These are phyloP conservation scores for Polyploca ridens DNA, from an alignment of 2,888 invertebrate genomes.

Conservation along the genomic window DNA sequence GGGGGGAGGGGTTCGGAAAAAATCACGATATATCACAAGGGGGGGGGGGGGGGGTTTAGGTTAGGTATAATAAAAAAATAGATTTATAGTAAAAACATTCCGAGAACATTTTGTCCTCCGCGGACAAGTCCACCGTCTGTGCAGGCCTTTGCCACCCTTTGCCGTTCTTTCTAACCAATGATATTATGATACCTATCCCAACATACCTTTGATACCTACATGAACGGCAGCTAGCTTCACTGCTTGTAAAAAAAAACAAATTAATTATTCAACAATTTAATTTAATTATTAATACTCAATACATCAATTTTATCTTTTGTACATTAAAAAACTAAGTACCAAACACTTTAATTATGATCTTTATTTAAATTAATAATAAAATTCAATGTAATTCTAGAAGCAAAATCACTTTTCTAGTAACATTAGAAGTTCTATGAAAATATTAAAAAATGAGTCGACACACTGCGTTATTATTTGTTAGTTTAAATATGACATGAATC, in stretches of 20 bases:
- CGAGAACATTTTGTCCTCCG: too few relatives aligned
- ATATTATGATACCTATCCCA: too few relatives aligned
- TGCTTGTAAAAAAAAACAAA: slow-evolving; percentile 31
- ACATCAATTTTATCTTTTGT: slow-evolving; percentile 76
- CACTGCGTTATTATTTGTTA: neutral
- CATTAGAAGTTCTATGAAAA: slow-evolving; percentile 16
- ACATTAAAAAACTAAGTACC: slow-evolving; percentile 72
- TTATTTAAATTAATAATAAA: slow-evolving; percentile 15
- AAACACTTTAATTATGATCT: slow-evolving; percentile 60
- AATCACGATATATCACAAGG: too few relatives aligned
- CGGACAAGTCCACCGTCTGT: too few relatives aligned
- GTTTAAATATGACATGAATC: neutral
- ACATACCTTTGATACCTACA: too few relatives aligned
- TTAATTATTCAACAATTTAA: slow-evolving; percentile 71
- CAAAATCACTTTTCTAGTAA: slow-evolving; percentile 49
- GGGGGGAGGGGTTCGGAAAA: too few relatives aligned
- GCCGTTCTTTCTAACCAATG: too few relatives aligned
- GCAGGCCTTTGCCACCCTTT: too few relatives aligned
- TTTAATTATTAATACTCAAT: slow-evolving; percentile 67
- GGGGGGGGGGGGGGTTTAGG: too few relatives aligned
- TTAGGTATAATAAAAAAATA: too few relatives aligned
- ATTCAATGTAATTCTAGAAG: slow-evolving; percentile 56
- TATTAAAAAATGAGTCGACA: slow-evolving; percentile 14
- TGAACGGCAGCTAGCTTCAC: neutral
- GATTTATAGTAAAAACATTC: too few relatives aligned